Evolutionary conservation across 2,888 invertebrate genomes (phyloP), one percentile per base, ranked within the genome.

Genomic region (Drepana falcataria): DNA sequence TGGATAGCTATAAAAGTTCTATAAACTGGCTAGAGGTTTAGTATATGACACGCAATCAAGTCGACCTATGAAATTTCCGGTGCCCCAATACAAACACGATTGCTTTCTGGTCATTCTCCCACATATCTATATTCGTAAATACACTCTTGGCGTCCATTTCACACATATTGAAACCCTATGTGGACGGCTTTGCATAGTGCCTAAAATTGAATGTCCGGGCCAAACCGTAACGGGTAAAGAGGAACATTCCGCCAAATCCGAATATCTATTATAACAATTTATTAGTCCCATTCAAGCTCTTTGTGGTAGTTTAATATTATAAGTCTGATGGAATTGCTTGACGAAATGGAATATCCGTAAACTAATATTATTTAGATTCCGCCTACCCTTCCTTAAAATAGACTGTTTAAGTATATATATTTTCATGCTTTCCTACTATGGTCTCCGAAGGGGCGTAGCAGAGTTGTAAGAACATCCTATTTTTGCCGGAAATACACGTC

Each of bases 161-260:
- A 21, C 52, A 55, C 55, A 61, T 62, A 66, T 59, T 65, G 58
- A 54, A 64, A 61, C 34, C 5, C 35, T 35, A 35, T 9, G 47
- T 41, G 47, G 44, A 56, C 51, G 52, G 55, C 40, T 63, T 66
- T 63, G 58, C 59, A 54, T 51, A 60, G 61, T 58, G 53, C 58
- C 64, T 58, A 57, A 59, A 69, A 65, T 62, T 58, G 58, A 59
- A 65, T 59, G 48, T 63, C 56, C 57, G 47, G 51, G 49, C 64
- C 51, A 63, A 60, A 65, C 52, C 49, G 49, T 41, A 56, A 35
- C 55, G n/a, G 49, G 40, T 7, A 51, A 34, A 40, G 7, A 51
- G 9, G 44, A 44, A 44, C 9, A 44, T 44, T 44, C 1, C 9
- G 9, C 6, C 9, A 2, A 6, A 44, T 44, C 9, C 44, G 9